Conservation (phyloP, 2,888 invertebrate genomes). For the Erebia ligea region DNA sequence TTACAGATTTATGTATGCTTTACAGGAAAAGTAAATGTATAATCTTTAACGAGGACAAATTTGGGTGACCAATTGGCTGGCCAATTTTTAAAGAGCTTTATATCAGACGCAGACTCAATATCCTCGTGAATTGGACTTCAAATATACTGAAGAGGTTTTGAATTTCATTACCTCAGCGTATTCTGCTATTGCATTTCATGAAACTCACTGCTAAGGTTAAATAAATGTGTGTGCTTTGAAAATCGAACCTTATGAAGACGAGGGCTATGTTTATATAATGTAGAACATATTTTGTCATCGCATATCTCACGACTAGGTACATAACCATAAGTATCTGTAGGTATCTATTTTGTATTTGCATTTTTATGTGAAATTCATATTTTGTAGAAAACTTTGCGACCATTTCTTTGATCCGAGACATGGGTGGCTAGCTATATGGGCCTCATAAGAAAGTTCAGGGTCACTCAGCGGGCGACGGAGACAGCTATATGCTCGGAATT, state of each 20-base stretch:
- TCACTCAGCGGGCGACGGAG: no score
- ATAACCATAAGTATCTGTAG: neutral
- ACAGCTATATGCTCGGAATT: no score
- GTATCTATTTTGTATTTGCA: neutral
- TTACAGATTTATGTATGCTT: no score
- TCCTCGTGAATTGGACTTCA: slow-evolving; percentile 55
- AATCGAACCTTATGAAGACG: slow-evolving; percentile 15
- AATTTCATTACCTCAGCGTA: slow-evolving; percentile 58
- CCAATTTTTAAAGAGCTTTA: slow-evolving; percentile 37
- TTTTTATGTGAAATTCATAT: neutral
- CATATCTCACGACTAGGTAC: neutral
- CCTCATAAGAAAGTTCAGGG: no score
- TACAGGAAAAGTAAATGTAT: no score
- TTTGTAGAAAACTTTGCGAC: neutral
- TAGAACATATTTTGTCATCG: neutral
- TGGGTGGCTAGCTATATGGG: no score
- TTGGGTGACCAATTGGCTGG: neutral
- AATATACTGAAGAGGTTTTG: slow-evolving; percentile 61
- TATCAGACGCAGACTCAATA: slow-evolving; percentile 45
- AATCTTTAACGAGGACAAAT: no score
- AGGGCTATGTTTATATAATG: slow-evolving; percentile 9
- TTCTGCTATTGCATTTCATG: slow-evolving; percentile 61
- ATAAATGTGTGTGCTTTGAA: slow-evolving; percentile 26
- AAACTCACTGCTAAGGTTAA: slow-evolving; percentile 49
- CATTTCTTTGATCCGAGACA: no score